Base-by-base conservation (phyloP, 2,113 vertebrate genomes). In the Atherinomorus stipes region DNA sequence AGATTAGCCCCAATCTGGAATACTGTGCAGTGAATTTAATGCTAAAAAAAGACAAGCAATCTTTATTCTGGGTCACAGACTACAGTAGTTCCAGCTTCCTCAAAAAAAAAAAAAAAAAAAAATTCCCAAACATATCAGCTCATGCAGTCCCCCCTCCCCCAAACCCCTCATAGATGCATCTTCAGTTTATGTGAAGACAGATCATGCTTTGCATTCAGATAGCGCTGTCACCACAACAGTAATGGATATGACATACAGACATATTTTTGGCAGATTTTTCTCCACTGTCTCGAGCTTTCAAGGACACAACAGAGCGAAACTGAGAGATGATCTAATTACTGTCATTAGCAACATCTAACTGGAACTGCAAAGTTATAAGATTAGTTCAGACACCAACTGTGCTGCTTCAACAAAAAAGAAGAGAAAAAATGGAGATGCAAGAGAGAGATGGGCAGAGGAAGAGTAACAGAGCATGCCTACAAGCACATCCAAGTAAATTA, bases 281-380 rank as follows among this genome's bases (percentile, higher is more conserved):
- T 54, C n/a, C 21, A 52, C 38, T 31, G 34, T 78, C 58, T 78
- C 1, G 23, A 54, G 11, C 38, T 80, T 25, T 85, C 75, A 86
- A 86, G 86, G 88, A n/a, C 81, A 83, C 64, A 54, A 58, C 11
- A 3, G 73, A 63, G 61, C 0, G 45, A 64, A 62, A 83, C 71
- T 76, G 59, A 15, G 64, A 71, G 76, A 86, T 84, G 53, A 83
- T 90, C 66, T 89, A 84, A 91, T 92, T 88, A 85, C 56, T 26
- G 81, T 81, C 77, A 86, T 86, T 88, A 89, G 71, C 44, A 18
- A 69, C 60, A 84, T 86, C 76, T 81, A 90, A 90, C 83, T 89
- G 72, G 68, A 66, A 71, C 60, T 65, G 77, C 76, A 78, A 73
- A 88, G 84, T 84, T 4, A 72, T 82, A 72, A 88, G 76, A 87